Conservation (phyloP, 2,797 vertebrate genomes). For the Sylvilagus floridanus region DNA sequence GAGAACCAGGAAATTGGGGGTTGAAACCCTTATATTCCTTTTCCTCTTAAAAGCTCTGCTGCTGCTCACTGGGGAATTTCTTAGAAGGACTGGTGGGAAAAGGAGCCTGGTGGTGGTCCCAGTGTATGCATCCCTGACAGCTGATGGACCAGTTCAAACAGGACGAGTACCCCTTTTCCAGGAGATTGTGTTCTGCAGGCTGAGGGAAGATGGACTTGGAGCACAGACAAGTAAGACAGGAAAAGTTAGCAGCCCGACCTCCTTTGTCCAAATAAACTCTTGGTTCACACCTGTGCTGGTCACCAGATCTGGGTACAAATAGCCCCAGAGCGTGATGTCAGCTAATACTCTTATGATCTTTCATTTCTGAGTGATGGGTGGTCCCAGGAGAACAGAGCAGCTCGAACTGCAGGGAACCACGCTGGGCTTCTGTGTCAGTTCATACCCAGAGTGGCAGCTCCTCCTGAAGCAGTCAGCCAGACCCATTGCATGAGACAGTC, state of each 20-base stretch:
- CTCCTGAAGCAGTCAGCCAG: not conserved
- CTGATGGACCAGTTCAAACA: not conserved
- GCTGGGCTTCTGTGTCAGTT: not conserved
- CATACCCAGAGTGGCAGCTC: not conserved
- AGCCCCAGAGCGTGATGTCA: not conserved
- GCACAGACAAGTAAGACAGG: not conserved
- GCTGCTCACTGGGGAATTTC: not conserved
- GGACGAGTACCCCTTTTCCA: not conserved
- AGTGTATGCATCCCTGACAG: not conserved
- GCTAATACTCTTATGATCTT: not conserved
- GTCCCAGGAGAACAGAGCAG: not conserved
- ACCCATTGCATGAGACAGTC: not conserved
- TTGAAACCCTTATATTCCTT: not conserved
- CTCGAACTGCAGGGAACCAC: not conserved
- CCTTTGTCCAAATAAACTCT: not conserved
- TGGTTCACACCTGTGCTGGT: not conserved
- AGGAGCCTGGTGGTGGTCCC: not conserved
- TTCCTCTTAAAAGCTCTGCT: constrained; percentile 7
- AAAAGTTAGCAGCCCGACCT: not conserved
- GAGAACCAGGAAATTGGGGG: not conserved
- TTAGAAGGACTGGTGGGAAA: not conserved
- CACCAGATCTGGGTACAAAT: not conserved
- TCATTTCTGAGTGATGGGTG: not conserved
- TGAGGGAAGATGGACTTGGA: not conserved
- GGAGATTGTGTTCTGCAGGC: not conserved